phyloP scores from a whole-genome alignment of 2,113 vertebrate genomes.

The Gavia stellata region DNA sequence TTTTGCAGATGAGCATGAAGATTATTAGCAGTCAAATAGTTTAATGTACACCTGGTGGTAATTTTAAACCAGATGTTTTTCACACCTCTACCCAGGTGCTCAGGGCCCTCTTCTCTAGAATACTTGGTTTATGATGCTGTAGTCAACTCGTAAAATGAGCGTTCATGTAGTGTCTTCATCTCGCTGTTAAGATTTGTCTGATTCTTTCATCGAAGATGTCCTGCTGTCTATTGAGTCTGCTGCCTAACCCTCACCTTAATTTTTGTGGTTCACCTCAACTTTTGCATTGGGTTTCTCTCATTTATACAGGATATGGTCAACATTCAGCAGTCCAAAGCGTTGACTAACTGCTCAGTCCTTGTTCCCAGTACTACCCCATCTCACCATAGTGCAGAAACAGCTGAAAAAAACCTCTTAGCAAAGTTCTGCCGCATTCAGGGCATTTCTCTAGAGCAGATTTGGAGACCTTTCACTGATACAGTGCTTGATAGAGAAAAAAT shows the following conservation, averaged over 20 bases:
- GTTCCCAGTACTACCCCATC: background rate
- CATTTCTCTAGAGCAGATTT: background rate
- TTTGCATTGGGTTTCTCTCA: background rate
- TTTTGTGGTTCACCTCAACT: background rate
- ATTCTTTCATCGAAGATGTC: background rate
- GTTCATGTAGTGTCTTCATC: background rate
- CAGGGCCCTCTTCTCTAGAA: too few relatives aligned
- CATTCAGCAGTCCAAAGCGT: background rate
- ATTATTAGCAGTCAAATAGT: background rate
- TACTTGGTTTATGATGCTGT: fast-evolving
- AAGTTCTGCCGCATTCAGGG: background rate
- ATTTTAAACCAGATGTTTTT: background rate
- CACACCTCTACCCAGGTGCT: background rate
- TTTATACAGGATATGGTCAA: background rate
- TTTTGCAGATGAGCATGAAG: background rate
- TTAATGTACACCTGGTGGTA: background rate
- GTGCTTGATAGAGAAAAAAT: background rate
- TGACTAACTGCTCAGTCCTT: background rate
- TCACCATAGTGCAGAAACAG: background rate
- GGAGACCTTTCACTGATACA: background rate
- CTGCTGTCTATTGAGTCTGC: background rate
- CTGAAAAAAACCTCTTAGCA: background rate
- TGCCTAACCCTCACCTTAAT: too few relatives aligned
- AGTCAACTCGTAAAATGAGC: background rate
- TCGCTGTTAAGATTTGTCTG: background rate